phyloP scores from a whole-genome alignment of 2,888 invertebrate genomes.

The Ormyrus pomaceus region DNA sequence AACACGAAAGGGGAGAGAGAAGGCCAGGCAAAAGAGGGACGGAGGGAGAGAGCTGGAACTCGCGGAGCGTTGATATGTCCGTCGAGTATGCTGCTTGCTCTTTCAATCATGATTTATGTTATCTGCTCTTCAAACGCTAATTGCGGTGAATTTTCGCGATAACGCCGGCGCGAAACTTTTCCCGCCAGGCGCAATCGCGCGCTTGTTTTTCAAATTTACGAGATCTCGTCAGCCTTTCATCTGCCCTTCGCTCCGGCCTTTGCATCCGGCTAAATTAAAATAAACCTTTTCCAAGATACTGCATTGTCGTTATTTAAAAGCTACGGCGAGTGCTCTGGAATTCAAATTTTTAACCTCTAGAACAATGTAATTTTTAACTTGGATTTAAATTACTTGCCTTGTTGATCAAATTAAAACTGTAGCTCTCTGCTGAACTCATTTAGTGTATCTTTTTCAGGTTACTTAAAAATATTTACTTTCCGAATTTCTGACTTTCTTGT shows the following conservation, averaged over 20 bases:
- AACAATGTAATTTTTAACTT: too few species aligned
- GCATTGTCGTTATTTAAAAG: not conserved
- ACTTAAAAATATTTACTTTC: too few species aligned
- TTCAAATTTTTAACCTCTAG: too few species aligned
- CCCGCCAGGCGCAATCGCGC: not conserved
- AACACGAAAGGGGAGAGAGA: constrained; percentile 63
- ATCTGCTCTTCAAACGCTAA: constrained; percentile 24
- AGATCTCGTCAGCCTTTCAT: not conserved
- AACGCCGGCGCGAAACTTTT: constrained; percentile 24
- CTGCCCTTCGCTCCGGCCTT: not conserved
- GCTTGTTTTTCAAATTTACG: constrained; percentile 21
- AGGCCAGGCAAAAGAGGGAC: constrained; percentile 38
- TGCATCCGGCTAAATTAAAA: constrained; percentile 2
- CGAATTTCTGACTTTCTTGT: too few species aligned
- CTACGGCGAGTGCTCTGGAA: too few species aligned
- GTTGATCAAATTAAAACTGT: too few species aligned
- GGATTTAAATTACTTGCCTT: too few species aligned
- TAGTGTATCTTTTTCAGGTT: too few species aligned
- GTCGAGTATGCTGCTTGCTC: constrained; percentile 14
- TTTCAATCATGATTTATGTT: constrained; percentile 24
- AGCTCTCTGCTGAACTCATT: too few species aligned
- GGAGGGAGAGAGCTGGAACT: constrained; percentile 1
- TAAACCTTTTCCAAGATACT: constrained; percentile 11
- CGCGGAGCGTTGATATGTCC: constrained; percentile 7
- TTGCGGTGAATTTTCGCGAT: constrained; percentile 19